Percentiles rank a stretch among this genome's conserved stretches.
Evolutionary conservation across 2,888 invertebrate species (phyloP).

Genomic region (Gnatocerus cornutus): DNA sequence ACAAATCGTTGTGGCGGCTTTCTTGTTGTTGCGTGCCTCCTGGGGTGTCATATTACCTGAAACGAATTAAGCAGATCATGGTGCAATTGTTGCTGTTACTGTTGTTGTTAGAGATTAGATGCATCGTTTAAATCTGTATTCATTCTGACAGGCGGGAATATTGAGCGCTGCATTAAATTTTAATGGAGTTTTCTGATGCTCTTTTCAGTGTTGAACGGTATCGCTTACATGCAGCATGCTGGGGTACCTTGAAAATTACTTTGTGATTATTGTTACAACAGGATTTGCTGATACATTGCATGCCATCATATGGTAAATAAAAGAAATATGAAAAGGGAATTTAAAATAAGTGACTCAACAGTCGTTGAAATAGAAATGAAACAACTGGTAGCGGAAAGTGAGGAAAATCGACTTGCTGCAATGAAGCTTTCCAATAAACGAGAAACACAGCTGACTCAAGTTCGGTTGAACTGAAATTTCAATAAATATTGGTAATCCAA

Average conservation of each 20-base stretch:
- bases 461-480: too few relatives aligned
- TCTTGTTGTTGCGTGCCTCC: constrained; percentile 35
- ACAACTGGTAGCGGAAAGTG: too few relatives aligned
- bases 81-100: constrained; percentile 33
- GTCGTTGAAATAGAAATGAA: too few relatives aligned
- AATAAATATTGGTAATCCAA: too few relatives aligned
- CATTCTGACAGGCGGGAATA: constrained; percentile 13
- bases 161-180: constrained; percentile 37
- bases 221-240: constrained; percentile 24
- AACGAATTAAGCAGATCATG: constrained; percentile 42
- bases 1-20: constrained; percentile 36
- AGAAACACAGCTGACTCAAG: too few relatives aligned
- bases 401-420: too few relatives aligned
- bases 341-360: too few relatives aligned
- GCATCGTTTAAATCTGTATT: constrained; percentile 37
- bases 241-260: background rate
- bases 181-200: constrained; percentile 43
- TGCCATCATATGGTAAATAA: too few relatives aligned
- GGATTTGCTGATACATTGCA: too few relatives aligned
- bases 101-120: constrained; percentile 42
- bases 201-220: constrained; percentile 39
- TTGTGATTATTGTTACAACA: too few relatives aligned
- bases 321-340: too few relatives aligned
- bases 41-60: constrained; percentile 45
- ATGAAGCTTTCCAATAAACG: too few relatives aligned